Percentiles rank a stretch among this genome's conserved stretches.
phyloP scores from a whole-genome alignment of 2,797 vertebrate species.

The Acipenser oxyrinchus region DNA sequence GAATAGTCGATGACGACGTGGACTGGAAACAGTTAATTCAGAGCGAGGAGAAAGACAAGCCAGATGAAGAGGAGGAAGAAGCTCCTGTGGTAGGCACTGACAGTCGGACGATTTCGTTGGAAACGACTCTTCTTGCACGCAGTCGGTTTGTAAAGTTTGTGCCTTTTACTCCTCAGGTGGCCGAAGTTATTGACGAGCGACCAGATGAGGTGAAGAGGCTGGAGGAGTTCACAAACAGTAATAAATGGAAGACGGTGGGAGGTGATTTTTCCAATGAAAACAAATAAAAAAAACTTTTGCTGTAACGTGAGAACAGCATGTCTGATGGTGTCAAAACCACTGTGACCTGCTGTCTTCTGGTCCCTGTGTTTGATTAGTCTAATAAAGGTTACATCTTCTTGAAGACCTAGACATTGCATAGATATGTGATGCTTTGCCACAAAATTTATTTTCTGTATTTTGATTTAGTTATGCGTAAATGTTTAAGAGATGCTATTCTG shows the following conservation, averaged over 20 bases:
- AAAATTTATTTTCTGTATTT: too few relatives aligned
- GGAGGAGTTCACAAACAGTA: constrained; percentile 76
- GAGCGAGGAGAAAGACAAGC: constrained; percentile 40
- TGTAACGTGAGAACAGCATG: too few relatives aligned
- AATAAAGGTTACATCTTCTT: too few relatives aligned
- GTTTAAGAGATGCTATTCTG: too few relatives aligned
- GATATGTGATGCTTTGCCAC: too few relatives aligned
- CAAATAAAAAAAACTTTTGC: too few relatives aligned
- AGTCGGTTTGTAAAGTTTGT: constrained; percentile 23
- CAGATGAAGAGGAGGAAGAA: constrained; percentile 71
- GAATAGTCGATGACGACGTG: constrained; percentile 83
- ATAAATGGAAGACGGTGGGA: constrained; percentile 84
- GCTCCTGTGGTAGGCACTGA: constrained; percentile 59
- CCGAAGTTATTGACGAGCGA: constrained; percentile 86
- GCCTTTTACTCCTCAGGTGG: constrained; percentile 56
- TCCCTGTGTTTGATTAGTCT: too few relatives aligned
- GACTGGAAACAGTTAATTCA: constrained; percentile 66
- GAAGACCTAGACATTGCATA: too few relatives aligned
- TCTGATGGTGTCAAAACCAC: too few relatives aligned
- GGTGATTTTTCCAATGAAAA: constrained; percentile 45
- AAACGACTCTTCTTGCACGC: neutral
- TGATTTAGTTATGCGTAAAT: too few relatives aligned
- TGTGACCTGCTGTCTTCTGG: too few relatives aligned
- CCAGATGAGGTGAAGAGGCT: constrained; percentile 81
- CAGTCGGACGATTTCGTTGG: constrained; percentile 2